Conservation (phyloP, 2,797 vertebrate species). For the Peromyscus nudipes region DNA sequence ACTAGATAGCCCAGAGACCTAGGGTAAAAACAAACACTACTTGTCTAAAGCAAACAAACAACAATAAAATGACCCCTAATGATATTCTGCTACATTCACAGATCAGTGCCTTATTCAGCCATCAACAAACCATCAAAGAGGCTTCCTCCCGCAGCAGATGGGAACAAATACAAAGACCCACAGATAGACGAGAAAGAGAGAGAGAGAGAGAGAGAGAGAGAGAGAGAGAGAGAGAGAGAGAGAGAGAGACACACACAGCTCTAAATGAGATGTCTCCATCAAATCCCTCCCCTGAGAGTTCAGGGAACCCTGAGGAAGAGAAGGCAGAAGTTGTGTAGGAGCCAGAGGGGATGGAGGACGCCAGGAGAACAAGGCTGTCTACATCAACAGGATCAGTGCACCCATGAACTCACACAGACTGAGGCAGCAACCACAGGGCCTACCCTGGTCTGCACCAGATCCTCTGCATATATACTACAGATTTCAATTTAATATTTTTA, state of each 20-base stretch:
- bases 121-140: fast-evolving
- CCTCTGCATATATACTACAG: background rate
- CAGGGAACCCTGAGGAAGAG: background rate
- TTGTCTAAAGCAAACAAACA: background rate
- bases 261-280: background rate
- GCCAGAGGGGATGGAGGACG: background rate
- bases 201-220: too few relatives aligned
- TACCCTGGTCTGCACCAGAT: too few relatives aligned
- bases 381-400: background rate
- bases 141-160: background rate
- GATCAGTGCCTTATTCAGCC: background rate
- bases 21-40: background rate
- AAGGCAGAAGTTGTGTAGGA: background rate
- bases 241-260: background rate
- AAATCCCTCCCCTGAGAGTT: background rate
- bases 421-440: background rate
- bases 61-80: background rate
- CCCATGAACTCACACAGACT: background rate
- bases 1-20: background rate
- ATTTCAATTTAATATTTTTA: background rate
- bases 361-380: background rate
- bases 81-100: background rate
- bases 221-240: too few relatives aligned
- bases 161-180: background rate
- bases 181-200: too few relatives aligned